Base-by-base conservation (phyloP, 2,888 invertebrate genomes). In the Drosophila trichaetosa region DNA sequence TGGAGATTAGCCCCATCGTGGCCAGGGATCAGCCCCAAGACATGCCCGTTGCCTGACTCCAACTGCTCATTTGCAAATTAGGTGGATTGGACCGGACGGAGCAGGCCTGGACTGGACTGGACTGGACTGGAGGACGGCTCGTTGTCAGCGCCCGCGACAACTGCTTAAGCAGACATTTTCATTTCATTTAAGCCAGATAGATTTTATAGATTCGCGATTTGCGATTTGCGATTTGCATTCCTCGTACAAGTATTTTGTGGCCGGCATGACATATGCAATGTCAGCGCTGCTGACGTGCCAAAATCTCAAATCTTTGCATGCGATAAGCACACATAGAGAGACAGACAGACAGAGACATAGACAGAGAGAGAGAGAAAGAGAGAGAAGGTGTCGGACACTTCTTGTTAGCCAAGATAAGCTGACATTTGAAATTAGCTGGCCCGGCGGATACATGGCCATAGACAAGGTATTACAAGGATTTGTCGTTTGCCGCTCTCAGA, bases 361-460 rank as follows among this genome's bases (percentile, higher is more conserved):
- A 46, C 42, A n/a, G n/a, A 8, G 1, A 40, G n/a, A 38, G 33
- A 40, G 24, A 46, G 57, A n/a, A 13, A 27, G 4, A 56, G 13
- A 36, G 38, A 53, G 67, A 89, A 46, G 46, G 85, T 89, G 85
- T 85, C 77, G 73, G 70, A 73, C 80, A 74, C 33, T 68, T 91
- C 91, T 91, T 90, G 91, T 90, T 89, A 80, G 78, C 59, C 76
- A 82, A 56, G 91, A 91, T 92, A 92, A 92, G 92, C 85, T 81
- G 92, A 92, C 92, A 91, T 90, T 91, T 91, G 83, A 92, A 91
- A 91, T 91, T 91, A 91, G 92, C 85, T 74, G 58, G 79, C 56
- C 69, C 58, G 58, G 69, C 77, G 89, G 85, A 86, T 83, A 88
- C 90, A 86, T 90, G 88, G 77, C 76, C 87, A 83, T 82, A 83